phyloP scores from a whole-genome alignment of 2,113 vertebrate genomes.

The Bubo bubo region DNA sequence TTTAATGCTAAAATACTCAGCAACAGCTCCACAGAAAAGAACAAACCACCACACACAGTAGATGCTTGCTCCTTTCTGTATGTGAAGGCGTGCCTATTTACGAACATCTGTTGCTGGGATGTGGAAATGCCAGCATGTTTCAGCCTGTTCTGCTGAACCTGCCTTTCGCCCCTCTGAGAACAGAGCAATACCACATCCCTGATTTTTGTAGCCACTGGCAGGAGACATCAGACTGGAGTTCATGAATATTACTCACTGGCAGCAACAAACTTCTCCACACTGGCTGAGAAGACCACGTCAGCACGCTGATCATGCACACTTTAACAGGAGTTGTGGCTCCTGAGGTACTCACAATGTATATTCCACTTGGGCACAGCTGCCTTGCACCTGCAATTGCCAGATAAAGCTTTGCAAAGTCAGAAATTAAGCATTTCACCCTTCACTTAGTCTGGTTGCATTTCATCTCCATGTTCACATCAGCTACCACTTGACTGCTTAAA shows the following conservation, averaged over 20 bases:
- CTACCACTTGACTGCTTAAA: slow-evolving; percentile 37
- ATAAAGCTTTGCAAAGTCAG: not conserved
- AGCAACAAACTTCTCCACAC: not conserved
- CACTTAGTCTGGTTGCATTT: slow-evolving; percentile 3
- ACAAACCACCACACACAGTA: not conserved
- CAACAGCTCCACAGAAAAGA: not conserved
- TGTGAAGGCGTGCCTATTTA: not conserved
- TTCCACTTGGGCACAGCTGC: not conserved
- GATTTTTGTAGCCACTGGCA: not conserved
- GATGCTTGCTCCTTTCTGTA: not conserved
- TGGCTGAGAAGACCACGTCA: not conserved
- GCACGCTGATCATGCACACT: not conserved
- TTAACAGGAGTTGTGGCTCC: not conserved
- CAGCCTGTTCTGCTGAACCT: not conserved
- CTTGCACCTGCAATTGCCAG: not conserved
- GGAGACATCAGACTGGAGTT: not conserved
- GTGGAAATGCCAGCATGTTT: not conserved
- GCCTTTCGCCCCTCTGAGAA: not conserved
- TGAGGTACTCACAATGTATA: not conserved
- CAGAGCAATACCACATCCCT: not conserved
- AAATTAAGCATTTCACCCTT: not conserved
- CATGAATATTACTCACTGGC: not conserved
- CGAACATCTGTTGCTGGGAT: not conserved
- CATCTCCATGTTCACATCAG: not conserved
- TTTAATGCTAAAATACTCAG: not conserved